Evolutionary conservation across 2,113 vertebrate species (phyloP).

Genomic region (Oriolus oriolus): DNA sequence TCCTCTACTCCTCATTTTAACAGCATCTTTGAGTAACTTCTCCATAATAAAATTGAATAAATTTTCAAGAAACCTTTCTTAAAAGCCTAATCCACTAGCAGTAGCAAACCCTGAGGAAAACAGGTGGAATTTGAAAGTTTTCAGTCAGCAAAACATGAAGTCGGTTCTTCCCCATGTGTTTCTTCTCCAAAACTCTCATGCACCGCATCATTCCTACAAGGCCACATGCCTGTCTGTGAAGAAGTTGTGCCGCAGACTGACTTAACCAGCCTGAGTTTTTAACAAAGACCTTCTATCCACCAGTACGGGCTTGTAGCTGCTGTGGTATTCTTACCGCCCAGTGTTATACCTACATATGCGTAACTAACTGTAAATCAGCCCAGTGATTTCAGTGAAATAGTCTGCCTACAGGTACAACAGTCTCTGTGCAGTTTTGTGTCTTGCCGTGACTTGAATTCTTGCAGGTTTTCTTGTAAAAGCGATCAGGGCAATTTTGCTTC

Average conservation of each 20-base stretch:
- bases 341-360: rapidly evolving
- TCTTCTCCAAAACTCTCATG: background rate
- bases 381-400: background rate
- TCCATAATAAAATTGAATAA: background rate
- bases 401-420: background rate
- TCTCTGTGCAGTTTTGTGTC: background rate
- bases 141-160: background rate
- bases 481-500: background rate
- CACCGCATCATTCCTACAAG: background rate
- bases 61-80: background rate
- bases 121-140: background rate
- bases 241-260: background rate
- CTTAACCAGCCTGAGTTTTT: background rate
- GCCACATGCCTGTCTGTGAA: background rate
- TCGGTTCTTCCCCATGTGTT: background rate
- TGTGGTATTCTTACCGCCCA: rapidly evolving
- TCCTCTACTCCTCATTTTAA: background rate
- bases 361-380: background rate
- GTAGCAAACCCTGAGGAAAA: background rate
- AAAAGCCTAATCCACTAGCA: background rate
- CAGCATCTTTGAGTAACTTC: background rate
- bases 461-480: rapidly evolving
- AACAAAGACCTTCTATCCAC: background rate
- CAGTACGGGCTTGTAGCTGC: background rate
- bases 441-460: background rate